Conservation (phyloP, 2,113 vertebrate genomes). For the rabbit (Oryctolagus cuniculus) region mOryCun1.1 NC_091434.1:151463001-151463500, state of each 20-base stretch:
- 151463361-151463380: background rate
- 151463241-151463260: background rate
- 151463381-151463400: background rate
- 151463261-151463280: background rate
- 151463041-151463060: too few species aligned
- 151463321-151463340: background rate
- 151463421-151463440: background rate
- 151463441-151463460: slow-evolving; percentile 39
- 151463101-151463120: too few species aligned
- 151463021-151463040: too few species aligned
- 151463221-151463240: background rate
- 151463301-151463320: slow-evolving; percentile 2
- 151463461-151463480: slow-evolving; percentile 53
- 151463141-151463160: background rate
- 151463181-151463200: background rate
- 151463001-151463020: too few species aligned
- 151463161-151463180: background rate
- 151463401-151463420: slow-evolving; percentile 6
- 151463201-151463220: background rate
- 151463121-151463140: too few species aligned
- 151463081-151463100: too few species aligned
- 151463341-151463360: slow-evolving; percentile 15
- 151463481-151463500: slow-evolving; percentile 62
- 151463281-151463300: background rate
- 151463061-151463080: too few species aligned